These are phyloP conservation scores for Drosophila melanica DNA, from an alignment of 1,140 invertebrate genomes.

Conservation along the genomic window DNA sequence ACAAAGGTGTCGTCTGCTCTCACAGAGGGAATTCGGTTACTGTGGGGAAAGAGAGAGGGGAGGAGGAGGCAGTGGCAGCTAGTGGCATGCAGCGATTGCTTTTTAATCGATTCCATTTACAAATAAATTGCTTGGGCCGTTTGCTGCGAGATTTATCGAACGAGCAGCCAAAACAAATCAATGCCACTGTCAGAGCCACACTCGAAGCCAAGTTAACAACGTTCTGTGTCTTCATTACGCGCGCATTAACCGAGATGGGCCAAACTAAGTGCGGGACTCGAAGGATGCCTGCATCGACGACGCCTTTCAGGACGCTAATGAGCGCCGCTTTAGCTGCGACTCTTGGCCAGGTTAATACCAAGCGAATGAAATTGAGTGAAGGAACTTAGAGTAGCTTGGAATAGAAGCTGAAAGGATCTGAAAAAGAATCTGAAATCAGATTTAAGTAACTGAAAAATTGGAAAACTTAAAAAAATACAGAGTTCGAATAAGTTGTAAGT, in stretches of 20 bases:
- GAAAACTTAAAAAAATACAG: no score
- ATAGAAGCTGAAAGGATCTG: no score
- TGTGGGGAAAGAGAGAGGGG: not conserved
- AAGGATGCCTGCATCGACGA: constrained; percentile 2
- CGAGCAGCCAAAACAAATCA: constrained; percentile 34
- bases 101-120: constrained; percentile 84
- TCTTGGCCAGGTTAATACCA: not conserved
- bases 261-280: not conserved
- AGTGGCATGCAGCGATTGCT: constrained; percentile 76
- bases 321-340: not conserved
- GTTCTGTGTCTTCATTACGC: constrained; percentile 44
- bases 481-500: no score
- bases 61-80: not conserved
- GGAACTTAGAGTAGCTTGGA: no score
- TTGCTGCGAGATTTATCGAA: constrained; percentile 69
- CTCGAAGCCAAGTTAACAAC: not conserved
- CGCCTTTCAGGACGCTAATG: constrained; percentile 7
- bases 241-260: constrained; percentile 26
- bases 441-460: no score
- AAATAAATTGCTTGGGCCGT: constrained; percentile 81
- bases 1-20: constrained; percentile 78
- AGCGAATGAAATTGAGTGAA: no score
- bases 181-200: constrained; percentile 21
- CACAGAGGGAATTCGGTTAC: constrained; percentile 25
- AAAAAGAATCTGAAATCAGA: no score